Evolutionary conservation across 2,888 invertebrate species (phyloP), one percentile per base, ranked within the genome.

Genomic region (Anticlea derivata): DNA sequence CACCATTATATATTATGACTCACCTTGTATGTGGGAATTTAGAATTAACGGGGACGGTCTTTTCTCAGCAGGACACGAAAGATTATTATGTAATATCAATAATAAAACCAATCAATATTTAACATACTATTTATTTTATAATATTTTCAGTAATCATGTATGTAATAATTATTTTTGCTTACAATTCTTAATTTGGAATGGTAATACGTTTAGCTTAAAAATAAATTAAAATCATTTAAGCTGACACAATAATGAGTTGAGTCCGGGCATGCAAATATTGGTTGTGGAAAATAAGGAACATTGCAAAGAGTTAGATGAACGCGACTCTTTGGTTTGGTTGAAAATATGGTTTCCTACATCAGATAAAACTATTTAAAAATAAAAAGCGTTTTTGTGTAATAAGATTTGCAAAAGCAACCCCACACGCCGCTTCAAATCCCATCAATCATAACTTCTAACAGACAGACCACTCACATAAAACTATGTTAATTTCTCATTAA

Each of bases 181-280:
- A 88, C 81, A 86, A 76, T 82, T 83, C 75, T 86, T 86, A 89
- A 86, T 88, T 89, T 90, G 89, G 89, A 90, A 90, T 90, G 90
- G 81, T 87, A 88, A 81, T 80, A 86, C 73, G 75, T 80, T 83
- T 84, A 84, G 77, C 87, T 87, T 87, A 87, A 81, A 86, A 87
- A 86, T 86, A 87, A 89, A 86, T 87, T 83, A 87, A 83, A 82
- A 75, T 70, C 65, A 75, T 73, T 70, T 68, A 68, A 74, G 66
- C 63, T 75, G 77, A 78, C 73, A 78, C 73, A 71, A 72, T 65
- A 68, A 65, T 20, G 60, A 44, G 34, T 47, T 65, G 61, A 63
- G n/a, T 65, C 71, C 65, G 59, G 69, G 68, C 86, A 85, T 84
- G 87, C 86, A 82, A 73, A 68, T 41, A 48, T 38, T 50, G 50